phyloP scores from a whole-genome alignment of 2,888 invertebrate genomes.

The Conus canariensis region DNA sequence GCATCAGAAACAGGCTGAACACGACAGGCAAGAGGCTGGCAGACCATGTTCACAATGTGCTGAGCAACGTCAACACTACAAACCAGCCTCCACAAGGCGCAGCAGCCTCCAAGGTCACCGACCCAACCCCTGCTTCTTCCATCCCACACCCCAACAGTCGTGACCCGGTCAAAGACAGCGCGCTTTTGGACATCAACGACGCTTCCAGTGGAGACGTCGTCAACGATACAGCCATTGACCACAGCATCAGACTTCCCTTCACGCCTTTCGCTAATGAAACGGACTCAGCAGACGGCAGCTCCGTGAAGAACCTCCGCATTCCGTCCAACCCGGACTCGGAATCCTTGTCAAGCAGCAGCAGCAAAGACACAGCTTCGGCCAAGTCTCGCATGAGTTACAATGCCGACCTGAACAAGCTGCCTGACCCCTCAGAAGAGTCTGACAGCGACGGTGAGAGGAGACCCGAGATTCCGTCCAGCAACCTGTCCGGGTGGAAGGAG shows the following conservation, averaged over 20 bases:
- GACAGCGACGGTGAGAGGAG: background rate
- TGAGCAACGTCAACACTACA: slow-evolving; percentile 20
- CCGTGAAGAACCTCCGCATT: slow-evolving; percentile 8
- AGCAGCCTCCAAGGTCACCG: background rate
- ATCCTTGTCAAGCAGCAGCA: background rate
- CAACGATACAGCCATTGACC: slow-evolving; percentile 26
- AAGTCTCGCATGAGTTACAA: slow-evolving; percentile 41
- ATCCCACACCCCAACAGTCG: background rate
- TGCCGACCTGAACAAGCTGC: slow-evolving; percentile 23
- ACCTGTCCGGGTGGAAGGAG: slow-evolving; percentile 29
- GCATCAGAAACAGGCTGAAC: slow-evolving; percentile 35
- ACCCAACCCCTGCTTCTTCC: background rate
- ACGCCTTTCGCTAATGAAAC: background rate
- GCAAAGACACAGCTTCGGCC: slow-evolving; percentile 3
- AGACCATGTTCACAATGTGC: slow-evolving; percentile 15
- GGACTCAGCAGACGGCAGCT: background rate
- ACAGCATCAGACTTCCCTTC: slow-evolving; percentile 33
- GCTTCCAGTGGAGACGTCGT: slow-evolving; percentile 21
- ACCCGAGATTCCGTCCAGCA: background rate
- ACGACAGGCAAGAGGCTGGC: slow-evolving; percentile 25
- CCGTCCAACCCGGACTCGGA: background rate
- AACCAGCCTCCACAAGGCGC: background rate
- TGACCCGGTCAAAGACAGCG: background rate
- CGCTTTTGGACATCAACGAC: slow-evolving; percentile 12
- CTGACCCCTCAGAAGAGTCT: background rate